Percentiles rank a stretch among this genome's conserved stretches.
These are phyloP conservation scores for Nothobranchius kuhntae DNA, from an alignment of 2,113 vertebrate genomes.

Conservation along the genomic window DNA sequence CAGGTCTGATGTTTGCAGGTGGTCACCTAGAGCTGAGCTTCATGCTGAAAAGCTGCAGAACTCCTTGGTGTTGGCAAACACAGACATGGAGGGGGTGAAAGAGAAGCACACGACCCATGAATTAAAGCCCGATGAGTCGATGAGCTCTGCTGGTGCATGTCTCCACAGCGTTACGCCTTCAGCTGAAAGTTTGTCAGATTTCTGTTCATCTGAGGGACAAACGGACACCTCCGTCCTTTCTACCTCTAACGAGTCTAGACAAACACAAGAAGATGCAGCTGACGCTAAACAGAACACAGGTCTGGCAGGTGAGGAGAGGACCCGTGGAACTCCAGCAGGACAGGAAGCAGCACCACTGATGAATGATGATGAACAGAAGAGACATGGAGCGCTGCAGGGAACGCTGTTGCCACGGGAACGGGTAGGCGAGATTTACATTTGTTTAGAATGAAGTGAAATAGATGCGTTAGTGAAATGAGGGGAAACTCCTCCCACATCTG, in stretches of 20 bases:
- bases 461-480: too few species aligned
- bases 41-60: background rate
- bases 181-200: background rate
- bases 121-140: too few species aligned
- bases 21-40: slow-evolving; percentile 5
- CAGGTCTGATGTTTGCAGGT: slow-evolving; percentile 1
- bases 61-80: background rate
- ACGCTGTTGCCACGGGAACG: slow-evolving; percentile 2
- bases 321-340: slow-evolving; percentile 2
- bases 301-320: background rate
- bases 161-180: background rate
- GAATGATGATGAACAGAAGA: too few species aligned
- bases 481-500: too few species aligned
- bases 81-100: background rate
- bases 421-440: slow-evolving; percentile 25
- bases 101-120: background rate
- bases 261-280: slow-evolving; percentile 3
- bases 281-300: background rate
- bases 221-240: slow-evolving; percentile 7
- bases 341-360: background rate
- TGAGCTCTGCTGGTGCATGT: background rate
- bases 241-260: slow-evolving; percentile 3
- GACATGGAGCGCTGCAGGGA: slow-evolving; percentile 13
- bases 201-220: slow-evolving; percentile 16
- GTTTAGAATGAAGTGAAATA: too few species aligned